A percentile compares a stretch with the other conserved stretches of the same genome.
These are phyloP conservation scores for Keiferia lycopersicella DNA, from an alignment of 2,888 invertebrate genomes.

Conservation along the genomic window DNA sequence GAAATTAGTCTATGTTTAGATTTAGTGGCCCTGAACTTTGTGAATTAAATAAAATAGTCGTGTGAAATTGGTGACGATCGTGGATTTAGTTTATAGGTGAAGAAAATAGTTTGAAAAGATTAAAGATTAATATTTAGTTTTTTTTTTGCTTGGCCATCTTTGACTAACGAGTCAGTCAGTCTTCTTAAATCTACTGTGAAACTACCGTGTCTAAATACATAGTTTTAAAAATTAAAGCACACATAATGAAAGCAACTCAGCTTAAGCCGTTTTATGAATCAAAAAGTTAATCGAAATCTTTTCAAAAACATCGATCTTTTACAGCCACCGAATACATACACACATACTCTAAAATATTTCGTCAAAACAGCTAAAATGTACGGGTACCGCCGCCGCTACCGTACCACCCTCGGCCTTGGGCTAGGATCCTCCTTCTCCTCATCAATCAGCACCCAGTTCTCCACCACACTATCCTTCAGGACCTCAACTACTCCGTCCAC, in stretches of 20 bases:
- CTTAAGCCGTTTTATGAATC: not conserved
- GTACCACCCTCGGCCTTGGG: conserved; percentile 72
- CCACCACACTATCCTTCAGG: conserved; percentile 68
- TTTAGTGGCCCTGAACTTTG: conserved; percentile 17
- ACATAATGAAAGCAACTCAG: not conserved
- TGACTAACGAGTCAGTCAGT: too few relatives aligned
- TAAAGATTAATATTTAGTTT: not conserved
- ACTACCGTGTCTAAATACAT: too few relatives aligned
- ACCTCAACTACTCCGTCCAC: conserved; percentile 53
- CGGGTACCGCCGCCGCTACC: conserved; percentile 77
- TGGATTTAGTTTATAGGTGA: not conserved
- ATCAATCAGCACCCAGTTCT: conserved; percentile 63
- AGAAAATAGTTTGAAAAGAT: not conserved
- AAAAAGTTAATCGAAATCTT: not conserved
- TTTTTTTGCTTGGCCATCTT: too few relatives aligned
- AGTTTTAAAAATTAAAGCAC: too few relatives aligned
- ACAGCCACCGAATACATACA: conserved; percentile 14
- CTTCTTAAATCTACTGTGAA: too few relatives aligned
- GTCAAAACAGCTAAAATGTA: conserved; percentile 48
- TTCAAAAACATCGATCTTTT: not conserved
- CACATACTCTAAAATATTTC: not conserved
- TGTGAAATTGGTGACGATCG: not conserved
- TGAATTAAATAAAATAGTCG: not conserved
- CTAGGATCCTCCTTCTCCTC: conserved; percentile 72
- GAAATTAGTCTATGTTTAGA: not conserved